A percentile compares a stretch with the other conserved stretches of the same genome.
Conservation (phyloP, 2,113 vertebrate genomes). For the Vidua chalybeata region DNA sequence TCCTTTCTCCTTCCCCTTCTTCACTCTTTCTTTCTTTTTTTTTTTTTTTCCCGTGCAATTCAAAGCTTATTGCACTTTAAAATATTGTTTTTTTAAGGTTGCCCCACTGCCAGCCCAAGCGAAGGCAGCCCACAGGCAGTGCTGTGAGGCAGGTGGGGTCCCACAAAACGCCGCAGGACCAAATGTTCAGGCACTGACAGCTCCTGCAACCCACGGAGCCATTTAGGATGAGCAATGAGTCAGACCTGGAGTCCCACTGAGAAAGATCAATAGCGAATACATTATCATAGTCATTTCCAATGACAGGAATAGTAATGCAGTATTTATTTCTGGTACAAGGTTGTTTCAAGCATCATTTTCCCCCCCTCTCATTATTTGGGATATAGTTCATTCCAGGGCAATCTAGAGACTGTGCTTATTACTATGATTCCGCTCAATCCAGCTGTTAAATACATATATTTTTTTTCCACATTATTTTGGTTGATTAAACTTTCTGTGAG, state of each 20-base stretch:
- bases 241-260: slow-evolving; percentile 29
- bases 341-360: slow-evolving; percentile 6
- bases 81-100: neutral
- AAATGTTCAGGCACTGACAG: slow-evolving; percentile 48
- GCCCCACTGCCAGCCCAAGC: neutral
- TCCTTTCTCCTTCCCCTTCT: too few relatives aligned
- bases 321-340: slow-evolving; percentile 45
- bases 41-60: neutral
- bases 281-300: slow-evolving; percentile 66
- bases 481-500: slow-evolving; percentile 57
- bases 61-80: neutral
- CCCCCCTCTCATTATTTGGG: neutral
- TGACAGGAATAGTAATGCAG: slow-evolving; percentile 51
- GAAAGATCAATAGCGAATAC: slow-evolving; percentile 69
- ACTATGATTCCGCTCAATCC: neutral
- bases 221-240: slow-evolving; percentile 66
- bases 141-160: slow-evolving; percentile 3
- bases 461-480: slow-evolving; percentile 8
- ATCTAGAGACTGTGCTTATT: slow-evolving; percentile 3
- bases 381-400: neutral
- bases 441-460: neutral
- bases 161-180: neutral
- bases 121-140: neutral
- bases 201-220: slow-evolving; percentile 41
- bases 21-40: too few relatives aligned